These are phyloP conservation scores for Siderastrea siderea DNA, from an alignment of 92 coral and sea anemone genomes.

Conservation along the genomic window DNA sequence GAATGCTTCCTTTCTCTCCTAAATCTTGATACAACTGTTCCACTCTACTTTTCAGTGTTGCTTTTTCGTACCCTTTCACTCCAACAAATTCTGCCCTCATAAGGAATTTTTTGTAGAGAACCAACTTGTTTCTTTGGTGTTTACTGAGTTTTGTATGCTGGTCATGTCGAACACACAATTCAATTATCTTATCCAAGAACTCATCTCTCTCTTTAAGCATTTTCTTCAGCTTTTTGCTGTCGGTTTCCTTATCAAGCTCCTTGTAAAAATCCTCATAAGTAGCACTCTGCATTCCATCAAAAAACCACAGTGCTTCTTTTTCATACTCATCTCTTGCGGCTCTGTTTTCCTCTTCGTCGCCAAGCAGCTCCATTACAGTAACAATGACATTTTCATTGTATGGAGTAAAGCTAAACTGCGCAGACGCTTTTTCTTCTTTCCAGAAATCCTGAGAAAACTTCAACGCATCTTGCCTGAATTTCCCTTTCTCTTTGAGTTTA, in stretches of 20 bases:
- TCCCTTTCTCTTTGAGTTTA: background rate
- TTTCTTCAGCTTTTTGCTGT: background rate
- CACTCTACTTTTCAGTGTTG: background rate
- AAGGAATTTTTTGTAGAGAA: background rate
- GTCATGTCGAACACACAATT: background rate
- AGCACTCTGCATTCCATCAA: background rate
- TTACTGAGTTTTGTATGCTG: background rate
- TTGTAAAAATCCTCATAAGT: background rate
- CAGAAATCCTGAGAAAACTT: constrained; percentile 23
- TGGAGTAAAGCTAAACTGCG: background rate
- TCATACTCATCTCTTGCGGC: background rate
- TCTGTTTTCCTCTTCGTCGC: background rate
- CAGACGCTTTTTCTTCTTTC: constrained; percentile 1
- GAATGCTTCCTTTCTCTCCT: background rate
- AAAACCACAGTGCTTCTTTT: constrained; percentile 16
- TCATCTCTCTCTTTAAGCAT: constrained; percentile 1
- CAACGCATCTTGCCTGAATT: constrained; percentile 19
- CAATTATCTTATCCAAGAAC: constrained; percentile 12
- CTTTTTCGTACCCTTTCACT: background rate
- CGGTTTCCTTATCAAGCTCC: constrained; percentile 8
- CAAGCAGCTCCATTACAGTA: background rate
- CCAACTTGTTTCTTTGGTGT: constrained; percentile 3
- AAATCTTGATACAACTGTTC: constrained; percentile 4
- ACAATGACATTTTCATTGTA: constrained; percentile 6
- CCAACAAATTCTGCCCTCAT: constrained; percentile 7